Percentiles rank a stretch among this genome's conserved stretches.
phyloP scores from a whole-genome alignment of 2,113 vertebrate genomes.

The Zapornia atra region DNA sequence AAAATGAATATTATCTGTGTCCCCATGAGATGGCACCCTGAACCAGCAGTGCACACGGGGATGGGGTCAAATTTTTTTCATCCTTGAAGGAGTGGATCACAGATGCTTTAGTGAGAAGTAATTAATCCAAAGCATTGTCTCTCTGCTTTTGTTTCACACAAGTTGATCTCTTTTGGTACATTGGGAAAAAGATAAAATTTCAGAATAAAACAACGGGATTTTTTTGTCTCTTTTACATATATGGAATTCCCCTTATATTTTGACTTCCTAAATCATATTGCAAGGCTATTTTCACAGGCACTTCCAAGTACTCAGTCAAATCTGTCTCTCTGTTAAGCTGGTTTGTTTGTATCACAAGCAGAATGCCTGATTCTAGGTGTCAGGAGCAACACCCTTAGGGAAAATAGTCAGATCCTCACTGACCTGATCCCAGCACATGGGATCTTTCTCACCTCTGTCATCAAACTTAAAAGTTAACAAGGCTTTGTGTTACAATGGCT shows the following conservation, averaged over 20 bases:
- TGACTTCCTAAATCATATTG: not conserved
- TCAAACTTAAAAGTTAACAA: too few species aligned
- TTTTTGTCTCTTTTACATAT: not conserved
- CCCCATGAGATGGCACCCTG: slow-evolving; percentile 19
- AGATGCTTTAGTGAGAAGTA: not conserved
- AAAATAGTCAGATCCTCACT: not conserved
- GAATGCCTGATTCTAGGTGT: not conserved
- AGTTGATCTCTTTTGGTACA: not conserved
- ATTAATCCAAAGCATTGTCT: not conserved
- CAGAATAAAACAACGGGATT: not conserved
- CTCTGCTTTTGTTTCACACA: not conserved
- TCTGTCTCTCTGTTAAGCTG: not conserved
- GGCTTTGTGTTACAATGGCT: too few species aligned
- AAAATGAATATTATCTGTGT: not conserved
- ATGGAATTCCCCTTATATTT: not conserved
- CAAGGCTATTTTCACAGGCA: not conserved
- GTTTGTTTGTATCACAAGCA: not conserved
- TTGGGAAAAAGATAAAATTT: not conserved
- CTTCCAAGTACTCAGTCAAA: not conserved
- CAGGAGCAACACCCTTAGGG: not conserved
- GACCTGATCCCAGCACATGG: not conserved
- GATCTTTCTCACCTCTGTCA: not conserved
- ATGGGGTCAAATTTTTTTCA: not conserved
- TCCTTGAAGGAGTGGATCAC: not conserved
- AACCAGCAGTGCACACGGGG: not conserved